Evolutionary conservation across 1,140 invertebrate genomes (phyloP).

Genomic region (Samia ricini): DNA sequence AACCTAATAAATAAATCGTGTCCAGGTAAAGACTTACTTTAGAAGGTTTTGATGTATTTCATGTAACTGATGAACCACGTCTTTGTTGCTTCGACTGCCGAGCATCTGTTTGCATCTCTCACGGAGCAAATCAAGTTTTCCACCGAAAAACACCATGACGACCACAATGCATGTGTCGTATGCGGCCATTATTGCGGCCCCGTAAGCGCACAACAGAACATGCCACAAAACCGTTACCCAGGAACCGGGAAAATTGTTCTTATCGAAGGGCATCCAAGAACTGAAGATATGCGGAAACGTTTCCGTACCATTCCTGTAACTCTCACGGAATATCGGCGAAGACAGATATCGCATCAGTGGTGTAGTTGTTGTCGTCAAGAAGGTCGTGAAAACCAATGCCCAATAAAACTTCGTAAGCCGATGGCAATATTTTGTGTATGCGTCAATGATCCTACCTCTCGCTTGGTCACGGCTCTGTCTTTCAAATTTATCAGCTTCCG

Average conservation of each 20-base stretch:
- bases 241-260: conserved; percentile 46
- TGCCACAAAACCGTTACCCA: conserved; percentile 57
- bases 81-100: conserved; percentile 2
- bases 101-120: conserved; percentile 55
- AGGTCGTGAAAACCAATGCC: conserved; percentile 46
- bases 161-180: conserved; percentile 54
- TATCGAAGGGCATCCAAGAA: conserved; percentile 60
- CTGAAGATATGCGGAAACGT: conserved; percentile 60
- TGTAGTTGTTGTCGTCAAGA: conserved; percentile 32
- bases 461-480: conserved; percentile 31
- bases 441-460: conserved; percentile 37
- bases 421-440: conserved; percentile 57
- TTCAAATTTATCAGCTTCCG: conserved; percentile 56
- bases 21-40: conserved; percentile 35
- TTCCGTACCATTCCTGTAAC: conserved; percentile 51
- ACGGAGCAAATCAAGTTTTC: conserved; percentile 53
- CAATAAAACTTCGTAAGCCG: conserved; percentile 52
- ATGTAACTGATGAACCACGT: conserved; percentile 42
- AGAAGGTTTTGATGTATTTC: conserved; percentile 41
- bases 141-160: conserved; percentile 60
- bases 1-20: not conserved
- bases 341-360: conserved; percentile 47
- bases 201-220: conserved; percentile 37
- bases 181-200: conserved; percentile 44
- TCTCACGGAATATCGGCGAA: conserved; percentile 39